phyloP scores from a whole-genome alignment of 2,113 vertebrate genomes.

The Hipposideros armiger region DNA sequence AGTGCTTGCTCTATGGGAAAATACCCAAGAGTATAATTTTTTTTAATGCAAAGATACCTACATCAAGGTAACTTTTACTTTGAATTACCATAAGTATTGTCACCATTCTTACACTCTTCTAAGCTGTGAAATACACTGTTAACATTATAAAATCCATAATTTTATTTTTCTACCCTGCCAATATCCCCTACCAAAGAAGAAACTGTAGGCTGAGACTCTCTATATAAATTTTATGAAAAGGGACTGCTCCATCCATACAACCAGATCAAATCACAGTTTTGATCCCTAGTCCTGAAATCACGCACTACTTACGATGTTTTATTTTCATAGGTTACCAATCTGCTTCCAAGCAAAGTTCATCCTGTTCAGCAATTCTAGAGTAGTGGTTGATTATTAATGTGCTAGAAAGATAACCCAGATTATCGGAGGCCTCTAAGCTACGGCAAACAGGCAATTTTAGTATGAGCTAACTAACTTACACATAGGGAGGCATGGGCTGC shows the following conservation, averaged over 20 bases:
- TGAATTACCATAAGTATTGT: neutral
- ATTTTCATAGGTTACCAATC: neutral
- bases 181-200: neutral
- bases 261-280: neutral
- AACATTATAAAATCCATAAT: conserved; percentile 13
- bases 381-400: neutral
- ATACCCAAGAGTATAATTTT: neutral
- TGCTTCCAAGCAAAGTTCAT: conserved; percentile 12
- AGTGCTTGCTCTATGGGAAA: neutral
- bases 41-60: neutral
- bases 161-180: neutral
- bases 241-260: neutral
- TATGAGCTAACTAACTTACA: neutral
- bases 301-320: conserved; percentile 8
- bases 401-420: conserved; percentile 3
- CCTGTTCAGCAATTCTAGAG: conserved; percentile 1
- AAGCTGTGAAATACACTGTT: neutral
- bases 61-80: conserved; percentile 7
- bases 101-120: conserved; percentile 11
- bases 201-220: neutral
- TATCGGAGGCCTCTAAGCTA: neutral
- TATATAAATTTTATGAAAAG: conserved; percentile 26
- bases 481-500: neutral
- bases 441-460: neutral
- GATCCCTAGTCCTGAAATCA: conserved; percentile 13